These are phyloP conservation scores for Desmodus rotundus DNA, from an alignment of 2,113 vertebrate species.

Conservation along the genomic window DNA sequence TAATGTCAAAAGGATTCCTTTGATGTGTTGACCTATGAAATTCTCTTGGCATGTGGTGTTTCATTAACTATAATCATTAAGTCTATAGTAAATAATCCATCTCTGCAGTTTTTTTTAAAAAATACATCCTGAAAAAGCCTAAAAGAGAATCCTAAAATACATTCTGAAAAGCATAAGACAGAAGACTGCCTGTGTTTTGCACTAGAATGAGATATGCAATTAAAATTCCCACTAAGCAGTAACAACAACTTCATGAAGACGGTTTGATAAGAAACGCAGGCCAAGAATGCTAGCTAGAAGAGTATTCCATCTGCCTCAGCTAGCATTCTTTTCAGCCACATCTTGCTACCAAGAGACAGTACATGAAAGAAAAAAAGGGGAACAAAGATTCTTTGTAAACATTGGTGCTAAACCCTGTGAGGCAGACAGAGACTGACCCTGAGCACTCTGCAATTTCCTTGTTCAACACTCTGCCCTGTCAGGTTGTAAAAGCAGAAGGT, in stretches of 20 bases:
- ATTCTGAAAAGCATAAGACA: background rate
- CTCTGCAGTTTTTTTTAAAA: slow-evolving; percentile 34
- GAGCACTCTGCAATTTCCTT: slow-evolving; percentile 22
- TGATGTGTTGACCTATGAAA: slow-evolving; percentile 18
- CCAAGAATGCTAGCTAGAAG: background rate
- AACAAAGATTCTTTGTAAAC: slow-evolving; percentile 50
- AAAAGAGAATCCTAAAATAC: background rate
- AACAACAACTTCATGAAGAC: slow-evolving; percentile 30
- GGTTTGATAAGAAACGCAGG: slow-evolving; percentile 5
- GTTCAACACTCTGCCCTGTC: background rate
- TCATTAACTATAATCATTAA: slow-evolving; percentile 52
- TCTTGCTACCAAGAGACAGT: slow-evolving; percentile 12
- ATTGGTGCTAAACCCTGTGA: background rate
- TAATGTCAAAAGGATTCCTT: slow-evolving; percentile 49
- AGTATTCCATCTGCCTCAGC: background rate
- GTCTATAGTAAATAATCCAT: slow-evolving; percentile 34
- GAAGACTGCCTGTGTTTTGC: background rate
- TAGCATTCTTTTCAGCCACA: background rate
- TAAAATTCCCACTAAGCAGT: slow-evolving; percentile 31
- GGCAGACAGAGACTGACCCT: background rate
- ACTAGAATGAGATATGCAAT: background rate
- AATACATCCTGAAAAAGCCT: background rate
- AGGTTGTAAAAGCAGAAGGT: slow-evolving; percentile 36
- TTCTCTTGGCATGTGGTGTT: slow-evolving; percentile 11
- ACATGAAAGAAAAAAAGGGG: slow-evolving; percentile 10